Conservation (phyloP, 2,113 vertebrate genomes). For the Varanus komodoensis region DNA sequence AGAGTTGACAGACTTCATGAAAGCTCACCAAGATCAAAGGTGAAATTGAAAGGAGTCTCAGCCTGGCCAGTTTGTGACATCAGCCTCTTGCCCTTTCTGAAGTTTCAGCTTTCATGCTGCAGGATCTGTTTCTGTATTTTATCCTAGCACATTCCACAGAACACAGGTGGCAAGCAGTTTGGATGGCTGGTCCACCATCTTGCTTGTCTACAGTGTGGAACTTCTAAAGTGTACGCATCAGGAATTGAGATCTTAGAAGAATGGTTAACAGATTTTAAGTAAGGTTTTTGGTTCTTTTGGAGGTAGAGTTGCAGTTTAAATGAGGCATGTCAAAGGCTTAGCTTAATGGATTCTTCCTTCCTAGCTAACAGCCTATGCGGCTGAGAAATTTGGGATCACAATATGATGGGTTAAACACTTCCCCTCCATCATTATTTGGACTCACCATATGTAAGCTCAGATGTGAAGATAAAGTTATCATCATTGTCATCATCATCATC, state of each 20-base stretch:
- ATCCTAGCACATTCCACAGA: not conserved
- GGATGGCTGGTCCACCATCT: constrained; percentile 34
- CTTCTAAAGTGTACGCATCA: not conserved
- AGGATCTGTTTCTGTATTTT: constrained; percentile 43
- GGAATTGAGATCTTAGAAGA: not conserved
- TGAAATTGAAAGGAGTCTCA: constrained; percentile 41
- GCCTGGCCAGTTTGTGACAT: constrained; percentile 24
- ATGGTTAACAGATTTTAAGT: not conserved
- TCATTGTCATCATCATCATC: too few relatives aligned
- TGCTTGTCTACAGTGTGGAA: not conserved
- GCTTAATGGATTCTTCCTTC: too few relatives aligned
- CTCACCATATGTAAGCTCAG: too few relatives aligned
- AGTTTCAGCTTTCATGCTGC: constrained; percentile 47
- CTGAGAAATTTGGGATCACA: too few relatives aligned
- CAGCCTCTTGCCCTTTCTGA: constrained; percentile 45
- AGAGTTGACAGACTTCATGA: constrained; percentile 47
- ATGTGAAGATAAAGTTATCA: too few relatives aligned
- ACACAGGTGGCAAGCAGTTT: constrained; percentile 19
- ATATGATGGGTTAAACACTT: too few relatives aligned
- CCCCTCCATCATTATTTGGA: too few relatives aligned
- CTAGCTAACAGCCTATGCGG: too few relatives aligned
- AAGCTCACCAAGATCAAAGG: constrained; percentile 38
- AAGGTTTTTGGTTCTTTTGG: not conserved
- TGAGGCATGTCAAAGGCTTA: not conserved
- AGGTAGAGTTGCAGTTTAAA: not conserved